phyloP scores from a whole-genome alignment of 2,888 invertebrate genomes.

The Plagiodera versicolora region DNA sequence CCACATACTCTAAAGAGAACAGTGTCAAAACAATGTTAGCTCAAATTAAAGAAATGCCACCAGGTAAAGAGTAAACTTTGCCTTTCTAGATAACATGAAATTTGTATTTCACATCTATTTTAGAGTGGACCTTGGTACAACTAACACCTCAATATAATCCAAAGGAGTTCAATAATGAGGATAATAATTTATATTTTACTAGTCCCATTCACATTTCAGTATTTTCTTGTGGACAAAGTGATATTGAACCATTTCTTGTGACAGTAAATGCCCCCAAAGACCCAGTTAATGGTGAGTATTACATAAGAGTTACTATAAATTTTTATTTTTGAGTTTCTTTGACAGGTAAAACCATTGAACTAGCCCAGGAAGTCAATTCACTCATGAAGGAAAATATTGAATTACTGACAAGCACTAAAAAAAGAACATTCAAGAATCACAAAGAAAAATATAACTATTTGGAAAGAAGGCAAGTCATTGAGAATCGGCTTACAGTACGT shows the following conservation, averaged over 20 bases:
- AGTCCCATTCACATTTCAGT: conserved; percentile 45
- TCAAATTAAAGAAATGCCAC: conserved; percentile 47
- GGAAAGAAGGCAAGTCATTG: conserved; percentile 29
- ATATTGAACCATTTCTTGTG: conserved; percentile 44
- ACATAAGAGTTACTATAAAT: not conserved
- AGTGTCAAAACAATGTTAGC: conserved; percentile 40
- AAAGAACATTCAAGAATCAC: conserved; percentile 32
- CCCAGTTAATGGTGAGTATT: conserved; percentile 28
- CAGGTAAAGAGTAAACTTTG: conserved; percentile 38
- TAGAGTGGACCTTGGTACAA: conserved; percentile 67
- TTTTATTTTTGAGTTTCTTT: not conserved
- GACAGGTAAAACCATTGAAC: conserved; percentile 31
- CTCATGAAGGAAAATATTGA: conserved; percentile 41
- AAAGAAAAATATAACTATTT: conserved; percentile 38
- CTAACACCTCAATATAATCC: conserved; percentile 54
- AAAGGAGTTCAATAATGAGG: conserved; percentile 38
- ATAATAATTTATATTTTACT: conserved; percentile 38
- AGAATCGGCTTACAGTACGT: conserved; percentile 37
- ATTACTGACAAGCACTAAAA: conserved; percentile 29
- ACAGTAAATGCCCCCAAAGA: conserved; percentile 40
- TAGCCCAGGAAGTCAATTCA: conserved; percentile 41
- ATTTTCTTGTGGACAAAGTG: conserved; percentile 46
- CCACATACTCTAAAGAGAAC: conserved; percentile 25
- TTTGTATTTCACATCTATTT: conserved; percentile 39
- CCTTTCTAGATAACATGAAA: not conserved